These are phyloP conservation scores for Cecidostiba fungosa DNA, from an alignment of 2,888 invertebrate genomes.

Conservation along the genomic window DNA sequence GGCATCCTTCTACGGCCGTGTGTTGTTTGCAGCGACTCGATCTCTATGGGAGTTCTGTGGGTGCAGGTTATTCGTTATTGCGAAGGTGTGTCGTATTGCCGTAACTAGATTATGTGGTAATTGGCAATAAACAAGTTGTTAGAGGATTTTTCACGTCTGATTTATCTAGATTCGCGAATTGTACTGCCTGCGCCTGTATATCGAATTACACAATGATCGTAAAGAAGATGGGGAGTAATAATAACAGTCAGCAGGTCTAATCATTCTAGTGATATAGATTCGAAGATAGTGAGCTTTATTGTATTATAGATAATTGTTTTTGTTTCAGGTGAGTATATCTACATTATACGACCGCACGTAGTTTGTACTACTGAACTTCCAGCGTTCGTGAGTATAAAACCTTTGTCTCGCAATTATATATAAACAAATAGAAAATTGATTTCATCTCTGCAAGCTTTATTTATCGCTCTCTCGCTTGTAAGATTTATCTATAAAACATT, in stretches of 20 bases:
- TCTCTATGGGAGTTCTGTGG: neutral
- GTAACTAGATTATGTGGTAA: neutral
- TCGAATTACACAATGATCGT: neutral
- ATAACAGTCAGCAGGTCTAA: neutral
- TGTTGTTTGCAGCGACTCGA: neutral
- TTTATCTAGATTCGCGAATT: neutral
- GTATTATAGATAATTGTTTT: neutral
- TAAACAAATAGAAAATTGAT: neutral
- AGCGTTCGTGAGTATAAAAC: neutral
- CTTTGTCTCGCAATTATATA: neutral
- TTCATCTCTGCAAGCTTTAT: neutral
- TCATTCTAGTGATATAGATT: neutral
- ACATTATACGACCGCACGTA: neutral
- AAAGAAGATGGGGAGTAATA: neutral
- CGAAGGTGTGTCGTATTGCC: neutral
- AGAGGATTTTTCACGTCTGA: neutral
- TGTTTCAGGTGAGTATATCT: neutral
- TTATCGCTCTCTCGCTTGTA: neutral
- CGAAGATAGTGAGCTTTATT: neutral
- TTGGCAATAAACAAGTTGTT: neutral
- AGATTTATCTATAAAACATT: neutral
- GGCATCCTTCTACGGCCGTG: constrained; percentile 44
- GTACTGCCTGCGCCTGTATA: neutral
- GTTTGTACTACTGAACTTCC: neutral
- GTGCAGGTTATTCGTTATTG: neutral